A percentile compares a stretch with the other conserved stretches of the same genome.
These are phyloP conservation scores for Acanthosepion lycidas DNA, from an alignment of 2,888 invertebrate species.

Conservation along the genomic window DNA sequence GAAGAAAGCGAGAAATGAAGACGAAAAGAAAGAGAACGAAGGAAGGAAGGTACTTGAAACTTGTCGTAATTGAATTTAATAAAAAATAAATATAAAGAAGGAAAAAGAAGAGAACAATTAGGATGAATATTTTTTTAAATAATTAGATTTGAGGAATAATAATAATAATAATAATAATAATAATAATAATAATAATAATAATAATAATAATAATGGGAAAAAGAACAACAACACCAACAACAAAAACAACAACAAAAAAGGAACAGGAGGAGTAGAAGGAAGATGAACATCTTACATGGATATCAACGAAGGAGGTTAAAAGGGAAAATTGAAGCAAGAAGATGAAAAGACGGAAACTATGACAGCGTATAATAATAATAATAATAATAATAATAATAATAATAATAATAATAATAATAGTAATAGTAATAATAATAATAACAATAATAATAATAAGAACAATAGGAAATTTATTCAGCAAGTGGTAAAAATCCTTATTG, in stretches of 20 bases:
- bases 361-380: background rate
- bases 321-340: no score
- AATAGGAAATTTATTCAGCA: background rate
- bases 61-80: background rate
- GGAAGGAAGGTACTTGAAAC: background rate
- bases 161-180: background rate
- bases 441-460: constrained; percentile 4
- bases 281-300: no score
- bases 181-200: background rate
- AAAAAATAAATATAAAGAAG: background rate
- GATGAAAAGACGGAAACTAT: no score
- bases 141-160: background rate
- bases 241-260: background rate
- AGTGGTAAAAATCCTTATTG: no score
- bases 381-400: constrained; percentile 33
- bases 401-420: background rate
- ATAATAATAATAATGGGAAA: background rate
- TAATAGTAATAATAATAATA: no score
- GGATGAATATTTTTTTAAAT: background rate
- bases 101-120: background rate
- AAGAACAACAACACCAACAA: background rate
- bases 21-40: background rate
- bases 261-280: background rate
- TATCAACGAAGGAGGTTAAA: no score
- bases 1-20: background rate